A percentile compares a stretch with the other conserved stretches of the same genome.
phyloP scores from a whole-genome alignment of 2,888 invertebrate genomes.

The Ectobius pallidus region DNA sequence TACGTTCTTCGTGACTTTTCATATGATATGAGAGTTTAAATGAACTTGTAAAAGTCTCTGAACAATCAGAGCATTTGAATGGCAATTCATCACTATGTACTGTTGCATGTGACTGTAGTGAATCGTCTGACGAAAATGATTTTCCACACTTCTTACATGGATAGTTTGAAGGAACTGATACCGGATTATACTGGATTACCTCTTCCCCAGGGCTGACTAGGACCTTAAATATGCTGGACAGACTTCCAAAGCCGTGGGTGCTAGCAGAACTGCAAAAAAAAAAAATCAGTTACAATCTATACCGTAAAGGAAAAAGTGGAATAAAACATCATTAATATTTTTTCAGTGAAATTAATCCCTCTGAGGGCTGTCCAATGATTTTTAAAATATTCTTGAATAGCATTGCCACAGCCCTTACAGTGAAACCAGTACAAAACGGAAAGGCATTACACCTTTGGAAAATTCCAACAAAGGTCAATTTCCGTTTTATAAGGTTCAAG shows the following conservation, averaged over 20 bases:
- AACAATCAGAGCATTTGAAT: constrained; percentile 23
- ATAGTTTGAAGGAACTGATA: constrained; percentile 15
- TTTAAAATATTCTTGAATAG: too few species aligned
- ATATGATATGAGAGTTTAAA: constrained; percentile 24
- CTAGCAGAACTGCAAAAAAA: constrained; percentile 24
- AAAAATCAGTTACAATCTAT: not conserved
- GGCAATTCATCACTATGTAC: not conserved
- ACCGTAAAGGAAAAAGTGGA: too few species aligned
- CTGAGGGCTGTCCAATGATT: too few species aligned
- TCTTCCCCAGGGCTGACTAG: constrained; percentile 25
- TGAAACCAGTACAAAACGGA: constrained; percentile 36
- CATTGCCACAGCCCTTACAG: constrained; percentile 5
- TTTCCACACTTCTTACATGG: constrained; percentile 18
- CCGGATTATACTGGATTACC: constrained; percentile 14
- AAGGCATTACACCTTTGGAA: constrained; percentile 24
- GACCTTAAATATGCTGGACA: constrained; percentile 20
- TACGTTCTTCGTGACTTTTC: constrained; percentile 14
- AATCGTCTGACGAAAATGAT: not conserved
- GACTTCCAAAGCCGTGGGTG: constrained; percentile 16
- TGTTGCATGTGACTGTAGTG: not conserved
- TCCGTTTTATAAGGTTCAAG: constrained; percentile 21
- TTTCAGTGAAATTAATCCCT: too few species aligned
- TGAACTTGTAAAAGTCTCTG: constrained; percentile 29
- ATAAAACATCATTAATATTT: too few species aligned
- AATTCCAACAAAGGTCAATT: constrained; percentile 30